These are phyloP conservation scores for Monodelphis domestica DNA, from an alignment of 2,797 vertebrate species.

Conservation along the genomic window DNA sequence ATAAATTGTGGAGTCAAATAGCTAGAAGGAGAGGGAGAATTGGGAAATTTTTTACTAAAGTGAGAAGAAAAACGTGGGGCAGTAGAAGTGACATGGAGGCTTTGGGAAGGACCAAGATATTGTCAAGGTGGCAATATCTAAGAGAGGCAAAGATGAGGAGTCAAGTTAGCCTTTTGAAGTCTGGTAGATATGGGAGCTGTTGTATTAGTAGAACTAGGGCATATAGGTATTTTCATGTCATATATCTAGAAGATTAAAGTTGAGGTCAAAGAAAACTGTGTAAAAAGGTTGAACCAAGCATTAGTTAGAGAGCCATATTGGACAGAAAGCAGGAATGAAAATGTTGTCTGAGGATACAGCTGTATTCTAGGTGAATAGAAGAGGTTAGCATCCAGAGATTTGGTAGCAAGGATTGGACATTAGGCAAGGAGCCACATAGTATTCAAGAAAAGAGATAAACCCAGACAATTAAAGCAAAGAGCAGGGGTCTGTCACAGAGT, in stretches of 20 bases:
- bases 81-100: no score
- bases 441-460: neutral
- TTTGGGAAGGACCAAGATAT: neutral
- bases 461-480: neutral
- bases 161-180: neutral
- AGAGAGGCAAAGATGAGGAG: neutral
- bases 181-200: neutral
- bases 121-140: neutral
- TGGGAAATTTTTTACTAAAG: neutral
- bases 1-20: neutral
- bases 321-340: neutral
- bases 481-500: neutral
- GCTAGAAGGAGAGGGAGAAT: neutral
- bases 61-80: conserved; percentile 37
- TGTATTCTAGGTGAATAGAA: neutral
- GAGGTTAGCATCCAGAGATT: neutral
- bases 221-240: neutral
- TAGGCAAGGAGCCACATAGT: neutral
- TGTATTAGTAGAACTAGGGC: neutral
- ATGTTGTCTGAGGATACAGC: neutral
- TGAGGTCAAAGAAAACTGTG: neutral
- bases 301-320: neutral
- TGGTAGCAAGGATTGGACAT: neutral
- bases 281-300: neutral
- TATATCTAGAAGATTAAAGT: neutral